Percentiles rank a stretch among this genome's conserved stretches.
These are phyloP conservation scores for Propithecus coquereli DNA, from an alignment of 2,113 vertebrate species.

Conservation along the genomic window DNA sequence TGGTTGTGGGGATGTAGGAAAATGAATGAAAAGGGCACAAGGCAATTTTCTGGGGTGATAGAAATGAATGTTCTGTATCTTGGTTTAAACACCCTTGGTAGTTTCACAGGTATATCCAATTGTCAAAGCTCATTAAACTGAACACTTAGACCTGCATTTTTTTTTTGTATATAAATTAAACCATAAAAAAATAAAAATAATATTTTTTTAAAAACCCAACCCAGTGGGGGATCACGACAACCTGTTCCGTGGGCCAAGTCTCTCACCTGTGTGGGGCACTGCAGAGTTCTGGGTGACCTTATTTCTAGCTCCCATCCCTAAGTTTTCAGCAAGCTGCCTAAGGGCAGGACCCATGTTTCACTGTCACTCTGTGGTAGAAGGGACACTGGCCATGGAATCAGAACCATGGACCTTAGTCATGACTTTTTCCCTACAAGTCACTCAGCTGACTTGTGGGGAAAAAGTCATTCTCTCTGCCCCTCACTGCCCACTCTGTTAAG, in stretches of 20 bases:
- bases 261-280: neutral
- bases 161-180: no score
- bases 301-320: neutral
- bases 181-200: no score
- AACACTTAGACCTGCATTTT: no score
- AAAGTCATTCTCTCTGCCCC: neutral
- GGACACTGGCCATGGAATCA: neutral
- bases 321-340: neutral
- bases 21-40: no score
- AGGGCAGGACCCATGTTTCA: neutral
- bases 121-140: no score
- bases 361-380: neutral
- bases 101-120: no score
- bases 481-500: neutral
- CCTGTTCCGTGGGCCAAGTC: neutral
- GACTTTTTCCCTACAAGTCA: neutral
- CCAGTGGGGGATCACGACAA: neutral
- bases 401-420: neutral
- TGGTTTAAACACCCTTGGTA: no score
- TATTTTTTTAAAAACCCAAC: neutral
- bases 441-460: no score
- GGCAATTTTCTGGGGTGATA: no score
- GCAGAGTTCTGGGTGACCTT: neutral
- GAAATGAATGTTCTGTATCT: no score
- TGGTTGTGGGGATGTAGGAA: no score